Percentiles rank a stretch among this genome's conserved stretches.
Evolutionary conservation across 1,140 invertebrate genomes (phyloP).

Genomic region (Drosophila grimshawi): DNA sequence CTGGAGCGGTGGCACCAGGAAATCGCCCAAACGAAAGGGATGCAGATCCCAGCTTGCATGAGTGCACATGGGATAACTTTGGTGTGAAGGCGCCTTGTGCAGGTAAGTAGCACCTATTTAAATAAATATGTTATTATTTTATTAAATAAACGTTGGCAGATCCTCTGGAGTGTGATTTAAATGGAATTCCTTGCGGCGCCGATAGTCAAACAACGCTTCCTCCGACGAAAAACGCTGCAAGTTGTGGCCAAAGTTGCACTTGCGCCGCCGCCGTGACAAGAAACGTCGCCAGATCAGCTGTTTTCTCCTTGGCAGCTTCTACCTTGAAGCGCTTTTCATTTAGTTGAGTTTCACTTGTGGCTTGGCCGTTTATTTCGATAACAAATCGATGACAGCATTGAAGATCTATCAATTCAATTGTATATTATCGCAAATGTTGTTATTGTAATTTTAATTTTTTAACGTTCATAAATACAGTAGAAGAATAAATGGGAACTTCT

Average conservation of each 20-base stretch:
- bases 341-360: background rate
- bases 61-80: constrained; percentile 67
- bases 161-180: constrained; percentile 43
- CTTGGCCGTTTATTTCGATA: too few relatives aligned
- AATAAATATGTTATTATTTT: background rate
- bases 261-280: background rate
- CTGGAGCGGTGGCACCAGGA: constrained; percentile 33
- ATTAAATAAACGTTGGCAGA: constrained; percentile 31
- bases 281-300: background rate
- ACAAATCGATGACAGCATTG: too few relatives aligned
- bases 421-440: background rate
- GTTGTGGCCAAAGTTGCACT: background rate
- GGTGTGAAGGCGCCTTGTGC: constrained; percentile 17
- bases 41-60: constrained; percentile 57
- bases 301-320: background rate
- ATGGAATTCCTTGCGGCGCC: background rate
- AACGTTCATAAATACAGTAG: background rate
- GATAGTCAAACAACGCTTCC: background rate
- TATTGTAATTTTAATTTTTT: background rate
- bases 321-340: background rate
- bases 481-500: background rate
- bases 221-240: background rate
- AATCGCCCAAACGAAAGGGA: constrained; percentile 38
- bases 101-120: constrained; percentile 31
- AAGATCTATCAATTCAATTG: too few relatives aligned